Evolutionary conservation across 2,888 invertebrate species (phyloP).

Genomic region (Nephrotoma flavescens): DNA sequence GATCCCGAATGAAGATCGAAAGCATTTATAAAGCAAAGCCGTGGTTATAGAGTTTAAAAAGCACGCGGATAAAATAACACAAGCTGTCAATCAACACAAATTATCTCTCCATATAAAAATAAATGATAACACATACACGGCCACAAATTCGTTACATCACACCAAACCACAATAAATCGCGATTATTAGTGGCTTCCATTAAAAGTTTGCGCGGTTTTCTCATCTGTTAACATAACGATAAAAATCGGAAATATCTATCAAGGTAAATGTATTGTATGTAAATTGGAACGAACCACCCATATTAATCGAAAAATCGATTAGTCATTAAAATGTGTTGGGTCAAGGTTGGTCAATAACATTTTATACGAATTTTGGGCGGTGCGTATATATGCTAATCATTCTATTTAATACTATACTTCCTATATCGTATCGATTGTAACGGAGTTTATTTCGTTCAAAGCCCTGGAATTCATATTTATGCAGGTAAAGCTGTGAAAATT

Average conservation of each 20-base stretch:
- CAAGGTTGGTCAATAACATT: not conserved
- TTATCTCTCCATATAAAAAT: not conserved
- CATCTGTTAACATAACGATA: not conserved
- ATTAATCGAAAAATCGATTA: not conserved
- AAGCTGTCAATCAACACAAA: not conserved
- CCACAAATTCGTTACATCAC: not conserved
- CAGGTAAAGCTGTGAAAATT: not conserved
- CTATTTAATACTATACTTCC: too few species aligned
- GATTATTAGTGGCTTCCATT: not conserved
- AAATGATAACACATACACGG: not conserved
- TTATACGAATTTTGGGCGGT: not conserved
- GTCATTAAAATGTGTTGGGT: not conserved
- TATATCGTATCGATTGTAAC: not conserved
- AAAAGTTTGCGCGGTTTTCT: not conserved
- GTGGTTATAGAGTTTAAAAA: not conserved
- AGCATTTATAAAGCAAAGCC: too few species aligned
- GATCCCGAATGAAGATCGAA: too few species aligned
- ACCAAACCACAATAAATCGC: not conserved
- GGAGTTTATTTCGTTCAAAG: not conserved
- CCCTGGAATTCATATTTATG: not conserved
- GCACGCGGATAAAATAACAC: not conserved
- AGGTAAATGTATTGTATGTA: not conserved
- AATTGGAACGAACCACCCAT: not conserved
- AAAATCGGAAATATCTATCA: not conserved
- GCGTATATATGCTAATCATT: not conserved